phyloP scores from a whole-genome alignment of 2,888 invertebrate species.

The Rotaria socialis region DNA sequence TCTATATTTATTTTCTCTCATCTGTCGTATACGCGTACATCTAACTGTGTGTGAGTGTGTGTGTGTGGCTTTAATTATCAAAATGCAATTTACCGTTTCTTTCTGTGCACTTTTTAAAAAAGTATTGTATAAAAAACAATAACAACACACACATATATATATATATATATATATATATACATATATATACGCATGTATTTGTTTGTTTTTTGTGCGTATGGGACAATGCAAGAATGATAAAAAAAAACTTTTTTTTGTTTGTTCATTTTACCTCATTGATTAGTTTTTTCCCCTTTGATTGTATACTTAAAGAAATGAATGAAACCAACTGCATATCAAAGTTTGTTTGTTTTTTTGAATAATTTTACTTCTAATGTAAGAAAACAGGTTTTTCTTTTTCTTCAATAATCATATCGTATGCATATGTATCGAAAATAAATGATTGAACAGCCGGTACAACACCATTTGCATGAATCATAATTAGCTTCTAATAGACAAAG shows the following conservation, averaged over 20 bases:
- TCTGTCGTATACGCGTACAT: neutral
- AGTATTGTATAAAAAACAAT: slow-evolving; percentile 13
- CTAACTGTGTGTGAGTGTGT: neutral
- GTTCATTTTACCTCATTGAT: neutral
- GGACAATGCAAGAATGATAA: neutral
- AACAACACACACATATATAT: neutral
- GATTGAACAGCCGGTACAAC: neutral
- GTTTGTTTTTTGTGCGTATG: neutral
- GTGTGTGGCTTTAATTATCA: neutral
- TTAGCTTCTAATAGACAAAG: slow-evolving; percentile 6
- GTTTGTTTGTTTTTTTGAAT: neutral
- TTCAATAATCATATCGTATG: neutral
- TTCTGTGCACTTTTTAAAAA: slow-evolving; percentile 17
- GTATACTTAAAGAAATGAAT: neutral
- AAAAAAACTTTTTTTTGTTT: neutral
- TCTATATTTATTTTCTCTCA: slow-evolving; percentile 4
- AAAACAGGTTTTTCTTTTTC: neutral
- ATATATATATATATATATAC: neutral
- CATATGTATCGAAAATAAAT: neutral
- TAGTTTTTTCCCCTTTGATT: neutral
- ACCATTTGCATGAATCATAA: neutral
- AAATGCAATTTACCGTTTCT: neutral
- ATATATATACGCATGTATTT: neutral
- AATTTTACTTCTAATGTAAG: neutral
- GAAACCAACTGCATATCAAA: neutral